Conservation (phyloP, 1,140 invertebrate species). For the Pogonomyrmex barbatus region DNA sequence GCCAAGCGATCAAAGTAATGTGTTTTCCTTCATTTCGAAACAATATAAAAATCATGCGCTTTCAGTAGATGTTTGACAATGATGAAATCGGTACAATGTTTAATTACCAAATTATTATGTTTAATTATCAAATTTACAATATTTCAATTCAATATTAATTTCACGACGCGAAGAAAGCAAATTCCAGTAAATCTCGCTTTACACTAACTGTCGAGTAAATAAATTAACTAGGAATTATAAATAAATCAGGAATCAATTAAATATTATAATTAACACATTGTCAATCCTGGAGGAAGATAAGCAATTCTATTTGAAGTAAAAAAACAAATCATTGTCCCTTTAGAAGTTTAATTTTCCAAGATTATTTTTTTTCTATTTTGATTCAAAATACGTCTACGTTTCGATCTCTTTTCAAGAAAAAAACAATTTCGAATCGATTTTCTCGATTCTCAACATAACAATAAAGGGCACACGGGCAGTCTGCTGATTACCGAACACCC, state of each 20-base stretch:
- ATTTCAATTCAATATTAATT: background rate
- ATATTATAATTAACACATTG: background rate
- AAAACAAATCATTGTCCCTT: background rate
- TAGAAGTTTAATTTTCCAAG: background rate
- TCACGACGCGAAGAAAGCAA: background rate
- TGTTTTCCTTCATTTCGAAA: slow-evolving; percentile 4
- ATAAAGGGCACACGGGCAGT: background rate
- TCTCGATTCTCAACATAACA: background rate
- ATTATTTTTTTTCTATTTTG: background rate
- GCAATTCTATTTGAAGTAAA: background rate
- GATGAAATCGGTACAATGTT: slow-evolving; percentile 1
- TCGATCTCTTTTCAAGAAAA: background rate
- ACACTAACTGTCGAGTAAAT: background rate
- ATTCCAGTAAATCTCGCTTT: background rate
- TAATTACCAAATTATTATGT: no score
- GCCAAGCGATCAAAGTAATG: background rate
- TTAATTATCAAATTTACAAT: background rate
- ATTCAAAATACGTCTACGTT: background rate
- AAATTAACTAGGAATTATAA: background rate
- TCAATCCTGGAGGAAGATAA: background rate
- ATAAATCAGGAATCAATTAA: background rate
- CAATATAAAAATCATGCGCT: background rate
- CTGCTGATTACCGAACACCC: slow-evolving; percentile 27
- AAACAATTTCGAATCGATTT: background rate
- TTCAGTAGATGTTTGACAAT: background rate